Percentiles rank a stretch among this genome's conserved stretches.
These are phyloP conservation scores for Drosophila rhopaloa DNA, from an alignment of 1,140 invertebrate species.

Conservation along the genomic window DNA sequence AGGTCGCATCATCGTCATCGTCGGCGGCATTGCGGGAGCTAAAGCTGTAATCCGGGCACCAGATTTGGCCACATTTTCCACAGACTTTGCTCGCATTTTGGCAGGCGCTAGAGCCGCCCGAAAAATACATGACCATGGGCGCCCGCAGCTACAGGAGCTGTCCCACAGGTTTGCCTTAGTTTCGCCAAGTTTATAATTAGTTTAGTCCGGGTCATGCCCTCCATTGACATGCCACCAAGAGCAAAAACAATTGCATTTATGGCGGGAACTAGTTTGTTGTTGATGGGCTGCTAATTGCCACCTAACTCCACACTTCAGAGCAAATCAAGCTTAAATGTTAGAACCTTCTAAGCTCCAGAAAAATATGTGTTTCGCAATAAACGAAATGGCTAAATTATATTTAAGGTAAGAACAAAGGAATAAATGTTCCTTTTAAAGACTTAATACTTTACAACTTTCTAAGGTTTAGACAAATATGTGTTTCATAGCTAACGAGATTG, in stretches of 20 bases:
- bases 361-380: too few relatives aligned
- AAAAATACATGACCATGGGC: constrained; percentile 59
- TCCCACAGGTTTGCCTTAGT: constrained; percentile 47
- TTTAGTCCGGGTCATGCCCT: constrained; percentile 48
- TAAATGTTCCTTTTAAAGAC: too few relatives aligned
- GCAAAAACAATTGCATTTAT: constrained; percentile 6
- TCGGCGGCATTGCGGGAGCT: constrained; percentile 20
- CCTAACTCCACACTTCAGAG: background rate
- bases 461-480: background rate
- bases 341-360: background rate
- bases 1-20: constrained; percentile 48
- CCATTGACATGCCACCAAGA: constrained; percentile 32
- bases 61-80: constrained; percentile 71
- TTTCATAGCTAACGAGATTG: too few relatives aligned
- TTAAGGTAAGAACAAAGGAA: too few relatives aligned
- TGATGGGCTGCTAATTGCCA: constrained; percentile 10
- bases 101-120: constrained; percentile 28
- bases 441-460: too few relatives aligned
- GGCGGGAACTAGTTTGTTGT: constrained; percentile 17
- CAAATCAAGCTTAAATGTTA: background rate
- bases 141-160: constrained; percentile 32
- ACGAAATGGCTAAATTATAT: too few relatives aligned
- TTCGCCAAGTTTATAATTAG: constrained; percentile 68
- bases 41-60: constrained; percentile 63
- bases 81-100: constrained; percentile 51